Percentiles rank a stretch among this genome's conserved stretches.
Evolutionary conservation across 2,888 invertebrate genomes (phyloP).

Genomic region (Luperina nickerlii): DNA sequence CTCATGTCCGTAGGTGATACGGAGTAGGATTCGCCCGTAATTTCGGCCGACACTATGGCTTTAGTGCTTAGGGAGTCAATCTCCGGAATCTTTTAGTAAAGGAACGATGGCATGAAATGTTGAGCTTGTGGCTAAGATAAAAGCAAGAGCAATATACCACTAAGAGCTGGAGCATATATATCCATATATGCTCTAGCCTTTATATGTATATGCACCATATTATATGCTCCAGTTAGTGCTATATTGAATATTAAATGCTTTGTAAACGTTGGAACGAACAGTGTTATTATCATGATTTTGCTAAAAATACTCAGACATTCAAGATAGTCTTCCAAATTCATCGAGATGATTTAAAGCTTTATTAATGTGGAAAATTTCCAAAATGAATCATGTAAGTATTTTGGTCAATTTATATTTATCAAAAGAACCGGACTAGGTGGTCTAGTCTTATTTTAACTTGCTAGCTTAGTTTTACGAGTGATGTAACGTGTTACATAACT

Average conservation of each 20-base stretch:
- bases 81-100: conserved; percentile 4
- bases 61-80: no score
- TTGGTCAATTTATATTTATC: neutral
- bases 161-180: neutral
- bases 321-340: neutral
- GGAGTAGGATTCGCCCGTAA: neutral
- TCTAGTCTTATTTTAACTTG: conserved; percentile 14
- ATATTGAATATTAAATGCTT: conserved; percentile 4
- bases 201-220: no score
- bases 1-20: neutral
- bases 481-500: conserved; percentile 52
- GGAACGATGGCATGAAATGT: conserved; percentile 17
- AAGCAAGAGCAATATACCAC: neutral
- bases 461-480: conserved; percentile 30
- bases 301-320: neutral
- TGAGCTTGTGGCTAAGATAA: conserved; percentile 1
- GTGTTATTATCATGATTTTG: neutral
- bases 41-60: neutral
- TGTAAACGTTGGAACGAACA: neutral
- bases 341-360: neutral
- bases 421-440: conserved; percentile 22
- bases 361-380: neutral
- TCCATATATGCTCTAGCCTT: no score
- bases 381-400: neutral
- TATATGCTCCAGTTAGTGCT: no score